Base-by-base conservation (phyloP, 2,797 vertebrate genomes). In the Enteromius mattozi region DNA sequence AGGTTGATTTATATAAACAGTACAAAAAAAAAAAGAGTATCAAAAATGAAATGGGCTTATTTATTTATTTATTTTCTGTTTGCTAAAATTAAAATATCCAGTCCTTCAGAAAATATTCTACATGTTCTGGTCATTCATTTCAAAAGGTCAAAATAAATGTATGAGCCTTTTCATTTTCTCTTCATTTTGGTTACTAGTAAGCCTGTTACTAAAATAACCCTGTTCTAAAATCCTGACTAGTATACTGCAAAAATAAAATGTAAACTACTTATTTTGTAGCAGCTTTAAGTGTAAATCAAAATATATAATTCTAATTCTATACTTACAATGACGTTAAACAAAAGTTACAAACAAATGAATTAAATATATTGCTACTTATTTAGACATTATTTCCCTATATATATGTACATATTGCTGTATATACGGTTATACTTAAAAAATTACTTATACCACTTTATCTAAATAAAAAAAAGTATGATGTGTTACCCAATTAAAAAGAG, bases 401-500 rank as follows among this genome's bases (percentile, higher is more conserved):
- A n/a, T 14, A 54, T 14, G 24, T 12, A 21, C 49, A 37, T 40
- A 37, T 3, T 54, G 72, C 24, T 30, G 12, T 54, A 54, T 49
- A 75, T 37, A n/a, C 4, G 2, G 30, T n/a, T 54, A 56, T n/a
- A 56, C 21, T 56, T 35, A 9, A 3, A 4, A n/a, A 59, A 40
- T 5, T 0, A 16, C 13, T 24, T 4, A 40, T 24, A 17, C 21
- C 33, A 59, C 74, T 21, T 30, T 92, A 92, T 92, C 90, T 89
- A 82, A 88, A 90, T 77, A 90, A 91, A 88, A 5, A 90, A 91
- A 88, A 5, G 4, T 33, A 3, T 77, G 88, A 81, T 24, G 35
- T 33, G 14, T 30, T 4, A 47, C 27, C 27, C 33, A 66, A 76
- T 65, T 37, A 66, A 6, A 4, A 35, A 49, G 4, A 80, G 14